These are phyloP conservation scores for Cryptophagus acutangulus DNA, from an alignment of 2,888 invertebrate genomes.

Conservation along the genomic window DNA sequence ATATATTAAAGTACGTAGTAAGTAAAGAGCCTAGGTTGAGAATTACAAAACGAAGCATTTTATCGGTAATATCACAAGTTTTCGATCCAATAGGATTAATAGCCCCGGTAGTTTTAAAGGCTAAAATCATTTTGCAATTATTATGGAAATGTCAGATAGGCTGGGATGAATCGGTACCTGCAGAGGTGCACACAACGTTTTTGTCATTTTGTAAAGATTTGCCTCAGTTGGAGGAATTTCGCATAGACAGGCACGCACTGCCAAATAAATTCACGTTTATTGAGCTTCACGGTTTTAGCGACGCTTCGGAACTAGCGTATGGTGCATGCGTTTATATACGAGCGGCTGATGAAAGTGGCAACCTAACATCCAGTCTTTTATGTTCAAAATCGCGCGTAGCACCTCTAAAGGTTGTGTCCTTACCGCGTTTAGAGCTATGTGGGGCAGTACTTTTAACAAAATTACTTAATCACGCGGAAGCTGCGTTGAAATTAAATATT, in stretches of 20 bases:
- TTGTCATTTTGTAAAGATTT: too few relatives aligned
- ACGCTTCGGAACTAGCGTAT: neutral
- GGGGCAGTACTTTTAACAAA: neutral
- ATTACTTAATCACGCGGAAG: too few relatives aligned
- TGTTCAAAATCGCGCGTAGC: neutral
- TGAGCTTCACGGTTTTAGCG: neutral
- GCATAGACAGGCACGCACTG: too few relatives aligned
- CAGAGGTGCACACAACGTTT: too few relatives aligned
- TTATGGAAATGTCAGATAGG: too few relatives aligned
- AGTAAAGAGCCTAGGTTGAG: neutral
- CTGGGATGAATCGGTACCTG: too few relatives aligned
- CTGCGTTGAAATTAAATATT: too few relatives aligned
- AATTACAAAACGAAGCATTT: neutral
- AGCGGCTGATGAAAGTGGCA: neutral
- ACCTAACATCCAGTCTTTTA: neutral
- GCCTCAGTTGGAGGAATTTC: too few relatives aligned
- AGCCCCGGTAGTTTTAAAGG: too few relatives aligned
- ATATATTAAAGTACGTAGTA: neutral
- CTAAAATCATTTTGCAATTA: too few relatives aligned
- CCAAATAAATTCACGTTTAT: too few relatives aligned
- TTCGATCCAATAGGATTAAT: conserved; percentile 1
- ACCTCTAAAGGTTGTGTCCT: neutral
- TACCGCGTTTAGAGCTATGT: neutral
- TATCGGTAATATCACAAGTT: neutral
- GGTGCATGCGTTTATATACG: neutral